Conservation (phyloP, 1,140 invertebrate genomes). For the Aphelenchoides besseyi region DNA sequence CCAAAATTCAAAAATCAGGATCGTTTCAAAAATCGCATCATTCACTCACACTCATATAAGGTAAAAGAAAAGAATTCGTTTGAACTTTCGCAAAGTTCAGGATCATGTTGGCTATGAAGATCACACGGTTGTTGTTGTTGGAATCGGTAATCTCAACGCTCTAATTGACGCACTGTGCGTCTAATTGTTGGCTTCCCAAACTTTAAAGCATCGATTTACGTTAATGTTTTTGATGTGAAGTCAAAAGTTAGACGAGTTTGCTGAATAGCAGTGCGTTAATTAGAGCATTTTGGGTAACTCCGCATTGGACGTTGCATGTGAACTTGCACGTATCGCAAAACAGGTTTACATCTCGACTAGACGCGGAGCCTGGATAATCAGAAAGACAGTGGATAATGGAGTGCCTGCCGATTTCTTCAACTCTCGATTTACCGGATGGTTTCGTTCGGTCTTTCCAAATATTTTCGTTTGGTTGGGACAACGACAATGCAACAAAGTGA, state of each 20-base stretch:
- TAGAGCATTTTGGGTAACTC: constrained; percentile 69
- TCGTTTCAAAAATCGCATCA: constrained; percentile 64
- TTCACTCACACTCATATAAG: constrained; percentile 65
- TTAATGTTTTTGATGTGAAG: background rate
- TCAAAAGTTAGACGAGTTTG: too few species aligned
- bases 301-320: constrained; percentile 67
- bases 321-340: constrained; percentile 64
- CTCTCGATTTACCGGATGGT: constrained; percentile 14
- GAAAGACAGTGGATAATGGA: constrained; percentile 62
- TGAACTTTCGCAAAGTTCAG: constrained; percentile 45
- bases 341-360: constrained; percentile 65
- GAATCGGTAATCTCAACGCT: constrained; percentile 68
- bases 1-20: constrained; percentile 55
- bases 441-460: background rate
- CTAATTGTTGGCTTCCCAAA: constrained; percentile 61
- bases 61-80: constrained; percentile 29
- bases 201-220: constrained; percentile 57
- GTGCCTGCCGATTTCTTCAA: constrained; percentile 59
- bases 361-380: constrained; percentile 65
- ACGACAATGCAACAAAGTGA: constrained; percentile 54
- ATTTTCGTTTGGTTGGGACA: constrained; percentile 19
- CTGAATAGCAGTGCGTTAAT: too few species aligned
- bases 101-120: constrained; percentile 59
- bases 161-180: too few species aligned
- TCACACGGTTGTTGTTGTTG: constrained; percentile 64